Evolutionary conservation across 2,113 vertebrate genomes (phyloP), one percentile per base, ranked within the genome.

Genomic region (Dendropsophus ebraccatus): DNA sequence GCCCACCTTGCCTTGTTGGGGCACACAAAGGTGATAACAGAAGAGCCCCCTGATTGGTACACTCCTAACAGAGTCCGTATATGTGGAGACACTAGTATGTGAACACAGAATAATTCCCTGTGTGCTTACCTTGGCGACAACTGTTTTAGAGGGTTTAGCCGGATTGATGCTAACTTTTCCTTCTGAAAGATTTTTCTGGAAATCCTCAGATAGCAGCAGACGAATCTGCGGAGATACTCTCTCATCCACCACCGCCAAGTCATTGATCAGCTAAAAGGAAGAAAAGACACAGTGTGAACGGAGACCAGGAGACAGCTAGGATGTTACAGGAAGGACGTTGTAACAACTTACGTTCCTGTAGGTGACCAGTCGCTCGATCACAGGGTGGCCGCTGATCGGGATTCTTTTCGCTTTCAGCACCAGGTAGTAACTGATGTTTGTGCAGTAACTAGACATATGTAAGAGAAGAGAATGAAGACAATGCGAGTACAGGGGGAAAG

Each of bases 371-470:
- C 97, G 93, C 83, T 98, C 97, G 0, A 99, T 98, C 87, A 99
- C 92, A 0, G 97, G 98, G 90, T 99, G 98, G 35, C 94, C 96
- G 0, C 96, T 96, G 72, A 94, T 95, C 0, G 95, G 95, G 35
- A 95, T 90, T 84, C 98, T 91, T 90, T 96, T 96, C 0, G 98
- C 92, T 92, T 99, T 99, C 81, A 99, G 87, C 49, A 97, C 93
- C 92, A 99, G 88, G 69, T 99, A 99, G 92, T 99, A 99, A 49
- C 97, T 98, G 89, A 99, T 96, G 85, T 99, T 99, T 88, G 96
- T 95, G 88, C 98, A 99, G 81, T 99, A 99, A 89, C 95, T 96
- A 85, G 1, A 35, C 77, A 72, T 65, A 19, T 14, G 35, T 4
- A 5, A 37, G 10, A 50, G 19, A 52, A 19, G 30, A 47, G 7